Evolutionary conservation across 2,888 invertebrate species (phyloP).

Genomic region (Macrophya alboannulata): DNA sequence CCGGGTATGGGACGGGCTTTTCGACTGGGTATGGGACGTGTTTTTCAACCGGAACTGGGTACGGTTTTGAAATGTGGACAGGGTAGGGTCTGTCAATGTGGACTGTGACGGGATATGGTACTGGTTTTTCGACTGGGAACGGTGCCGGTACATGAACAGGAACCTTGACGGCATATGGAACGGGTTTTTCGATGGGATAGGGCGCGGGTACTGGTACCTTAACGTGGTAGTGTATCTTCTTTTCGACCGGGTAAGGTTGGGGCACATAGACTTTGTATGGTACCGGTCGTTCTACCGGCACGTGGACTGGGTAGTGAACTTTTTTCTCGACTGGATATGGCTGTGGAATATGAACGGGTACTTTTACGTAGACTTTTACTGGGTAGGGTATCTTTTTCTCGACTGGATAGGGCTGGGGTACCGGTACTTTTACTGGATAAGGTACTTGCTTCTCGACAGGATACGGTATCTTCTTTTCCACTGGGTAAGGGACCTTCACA

Average conservation of each 20-base stretch:
- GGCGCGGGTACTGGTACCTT: conserved; percentile 77
- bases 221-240: conserved; percentile 74
- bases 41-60: conserved; percentile 88
- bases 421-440: conserved; percentile 82
- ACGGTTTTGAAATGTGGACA: conserved; percentile 86
- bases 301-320: conserved; percentile 77
- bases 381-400: conserved; percentile 78
- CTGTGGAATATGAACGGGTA: conserved; percentile 80
- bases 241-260: conserved; percentile 78
- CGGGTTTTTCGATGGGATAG: conserved; percentile 82
- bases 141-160: conserved; percentile 89
- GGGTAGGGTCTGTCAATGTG: conserved; percentile 87
- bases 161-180: conserved; percentile 87
- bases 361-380: conserved; percentile 78
- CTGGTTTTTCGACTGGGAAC: conserved; percentile 88
- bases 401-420: conserved; percentile 84
- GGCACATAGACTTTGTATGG: conserved; percentile 79
- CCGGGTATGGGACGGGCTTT: conserved; percentile 81
- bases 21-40: conserved; percentile 89
- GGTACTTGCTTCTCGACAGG: conserved; percentile 85
- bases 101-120: conserved; percentile 88
- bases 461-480: conserved; percentile 85
- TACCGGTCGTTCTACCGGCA: conserved; percentile 77
- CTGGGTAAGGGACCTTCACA: conserved; percentile 84
- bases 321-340: conserved; percentile 79